These are phyloP conservation scores for Scomber scombrus DNA, from an alignment of 2,113 vertebrate species.

Conservation along the genomic window DNA sequence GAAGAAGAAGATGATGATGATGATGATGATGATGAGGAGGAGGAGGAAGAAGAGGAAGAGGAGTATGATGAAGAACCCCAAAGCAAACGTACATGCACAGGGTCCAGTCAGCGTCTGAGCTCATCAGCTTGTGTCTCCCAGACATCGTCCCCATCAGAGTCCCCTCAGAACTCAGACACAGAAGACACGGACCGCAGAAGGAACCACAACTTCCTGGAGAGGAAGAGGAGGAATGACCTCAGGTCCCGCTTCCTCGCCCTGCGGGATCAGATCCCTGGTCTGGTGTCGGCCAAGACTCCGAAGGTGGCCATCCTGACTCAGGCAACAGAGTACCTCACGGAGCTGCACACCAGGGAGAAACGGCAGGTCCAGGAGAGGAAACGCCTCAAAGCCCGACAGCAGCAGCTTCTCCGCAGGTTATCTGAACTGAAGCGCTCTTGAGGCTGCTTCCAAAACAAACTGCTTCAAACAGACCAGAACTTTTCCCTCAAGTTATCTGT, in stretches of 20 bases:
- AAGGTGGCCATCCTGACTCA: conserved; percentile 96
- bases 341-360: conserved; percentile 87
- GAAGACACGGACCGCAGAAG: conserved; percentile 93
- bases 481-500: conserved; percentile 21
- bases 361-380: conserved; percentile 90
- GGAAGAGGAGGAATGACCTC: conserved; percentile 94
- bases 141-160: conserved; percentile 67
- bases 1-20: conserved; percentile 52
- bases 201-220: conserved; percentile 95
- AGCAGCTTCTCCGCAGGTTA: conserved; percentile 89
- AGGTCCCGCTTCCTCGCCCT: conserved; percentile 93
- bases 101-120: conserved; percentile 11
- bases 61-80: conserved; percentile 65
- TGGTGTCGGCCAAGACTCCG: conserved; percentile 91
- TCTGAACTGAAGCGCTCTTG: conserved; percentile 89
- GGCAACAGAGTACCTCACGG: conserved; percentile 90
- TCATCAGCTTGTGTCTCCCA: conserved; percentile 30
- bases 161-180: conserved; percentile 86
- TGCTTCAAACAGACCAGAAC: conserved; percentile 50
- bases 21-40: conserved; percentile 13
- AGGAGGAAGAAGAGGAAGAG: conserved; percentile 15
- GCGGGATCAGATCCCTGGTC: conserved; percentile 90
- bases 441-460: conserved; percentile 47
- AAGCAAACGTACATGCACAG: conserved; percentile 63
- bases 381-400: conserved; percentile 86